Evolutionary conservation across 1,140 invertebrate genomes (phyloP), one percentile per base, ranked within the genome.

Genomic region (Adoxophyes honmai): DNA sequence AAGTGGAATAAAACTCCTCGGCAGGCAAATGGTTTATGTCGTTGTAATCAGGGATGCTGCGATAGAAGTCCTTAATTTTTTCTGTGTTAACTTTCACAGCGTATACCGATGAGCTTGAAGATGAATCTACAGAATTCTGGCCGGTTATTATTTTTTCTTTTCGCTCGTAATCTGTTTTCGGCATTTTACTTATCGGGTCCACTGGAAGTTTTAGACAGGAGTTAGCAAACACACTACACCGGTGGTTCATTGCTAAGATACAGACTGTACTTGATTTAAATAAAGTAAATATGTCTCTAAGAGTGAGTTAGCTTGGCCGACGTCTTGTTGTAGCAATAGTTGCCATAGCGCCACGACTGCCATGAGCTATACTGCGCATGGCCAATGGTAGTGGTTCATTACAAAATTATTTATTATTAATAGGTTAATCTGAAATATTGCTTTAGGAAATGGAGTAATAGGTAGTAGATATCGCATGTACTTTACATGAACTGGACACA

Each of bases 41-140:
- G 35, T 89, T 90, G 62, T 94, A 94, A 68, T 94, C 93, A 3
- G 93, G 93, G 67, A 94, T 94, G 55, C 92, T 94, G 28, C 90
- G 88, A 34, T 92, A 90, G 76, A 94, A 94, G 34, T 93, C 91
- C 42, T 93, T 77, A 61, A 94, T 90, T 38, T 90, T 91, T 38
- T 91, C 89, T 5, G 90, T 73, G 42, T 88, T 70, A 8, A 75
- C 34, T 38, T 86, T 74, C 3, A 64, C 64, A 59, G 55, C 78
- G 61, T 58, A 66, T 11, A 70, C 57, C 1, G 78, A 81, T 42
- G 64, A 73, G 14, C 13, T 75, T 48, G 60, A 85, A 13, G 66
- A 78, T 14, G 80, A 84, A 72, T 86, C 78, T 34, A 75, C 68
- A 33, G 79, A 89, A 60, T 64, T 72, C 61, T 83, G 79, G 57